phyloP scores from a whole-genome alignment of 1,140 invertebrate species.

The Rhysida immarginata region DNA sequence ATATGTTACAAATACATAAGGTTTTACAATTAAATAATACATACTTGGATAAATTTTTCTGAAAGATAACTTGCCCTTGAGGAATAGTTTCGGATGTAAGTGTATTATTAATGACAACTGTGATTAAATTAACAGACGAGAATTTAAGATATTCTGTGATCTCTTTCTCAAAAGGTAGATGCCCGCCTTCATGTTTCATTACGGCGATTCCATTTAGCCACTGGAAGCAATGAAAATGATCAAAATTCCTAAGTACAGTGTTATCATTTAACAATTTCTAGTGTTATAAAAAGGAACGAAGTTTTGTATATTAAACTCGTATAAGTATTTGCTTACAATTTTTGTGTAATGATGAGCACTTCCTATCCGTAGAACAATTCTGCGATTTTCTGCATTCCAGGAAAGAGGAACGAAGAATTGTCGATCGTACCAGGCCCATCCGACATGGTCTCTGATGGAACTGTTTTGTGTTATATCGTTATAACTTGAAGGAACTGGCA shows the following conservation, averaged over 20 bases:
- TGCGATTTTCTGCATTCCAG: constrained; percentile 35
- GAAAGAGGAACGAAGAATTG: constrained; percentile 56
- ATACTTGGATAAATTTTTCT: background rate
- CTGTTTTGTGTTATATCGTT: constrained; percentile 81
- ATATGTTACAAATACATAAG: background rate
- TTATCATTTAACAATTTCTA: background rate
- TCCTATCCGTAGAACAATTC: background rate
- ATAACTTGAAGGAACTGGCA: constrained; percentile 94
- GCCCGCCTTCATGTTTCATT: constrained; percentile 78
- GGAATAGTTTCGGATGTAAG: constrained; percentile 66
- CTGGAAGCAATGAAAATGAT: constrained; percentile 32
- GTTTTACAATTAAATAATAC: background rate
- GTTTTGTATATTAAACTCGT: background rate
- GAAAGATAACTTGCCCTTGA: constrained; percentile 40
- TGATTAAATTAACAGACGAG: constrained; percentile 55
- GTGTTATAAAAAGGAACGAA: background rate
- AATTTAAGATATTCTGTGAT: constrained; percentile 49
- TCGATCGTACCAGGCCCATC: constrained; percentile 84
- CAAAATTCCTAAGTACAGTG: constrained; percentile 7
- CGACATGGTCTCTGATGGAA: constrained; percentile 72
- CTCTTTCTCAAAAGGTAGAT: constrained; percentile 83
- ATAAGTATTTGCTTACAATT: background rate
- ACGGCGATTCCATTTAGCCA: constrained; percentile 72
- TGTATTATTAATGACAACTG: constrained; percentile 88
- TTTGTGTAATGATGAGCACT: background rate